Base-by-base conservation (phyloP, 2,113 vertebrate genomes). In the Motacilla tschutschensis region DNA sequence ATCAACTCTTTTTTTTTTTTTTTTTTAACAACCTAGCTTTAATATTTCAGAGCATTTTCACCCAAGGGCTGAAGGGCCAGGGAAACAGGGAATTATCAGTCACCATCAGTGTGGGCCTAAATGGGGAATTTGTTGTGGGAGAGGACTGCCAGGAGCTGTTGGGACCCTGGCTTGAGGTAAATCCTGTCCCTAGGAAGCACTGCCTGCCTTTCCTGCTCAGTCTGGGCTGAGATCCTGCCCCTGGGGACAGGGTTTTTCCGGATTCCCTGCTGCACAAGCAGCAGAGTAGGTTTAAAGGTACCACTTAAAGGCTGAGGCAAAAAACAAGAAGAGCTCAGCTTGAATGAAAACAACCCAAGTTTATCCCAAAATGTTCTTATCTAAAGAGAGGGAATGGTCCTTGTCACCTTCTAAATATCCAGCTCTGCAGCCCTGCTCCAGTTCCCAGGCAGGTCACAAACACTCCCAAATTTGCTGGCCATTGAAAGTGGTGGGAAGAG, bases 11-110 rank as follows among this genome's bases (percentile, higher is more conserved):
- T 36, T 35, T 31, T 41, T 26, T 59, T 33, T 38, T 33, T 33
- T 33, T 33, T 33, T 33, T 33, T 33, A 33, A 2, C 46, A 25
- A 5, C 10, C 17, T 2, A 25, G 3, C 8, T 16, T 3, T 69
- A 36, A 55, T 55, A 57, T 36, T 71, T 2, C 25, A 44, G 62
- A 87, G 7, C 14, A 59, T 59, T 18, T 74, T 70, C 40, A 81
- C 46, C 9, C 9, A 10, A 26, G 15, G 20, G 6, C 8, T 44
- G 28, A 77, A 63, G 2, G 18, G 9, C 18, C 12, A 21, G 10
- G 1, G 0, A 10, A 46, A 29, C 8, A 67, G 22, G 3, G 65
- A 20, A 43, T 14, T 38, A 8, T 13, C 17, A 12, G 0, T 50
- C 10, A 15, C 9, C 5, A 35, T 26, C 12, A 20, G 3, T 11